Evolutionary conservation across 2,797 vertebrate species (phyloP), one percentile per base, ranked within the genome.

Genomic region (Semotilus atromaculatus): DNA sequence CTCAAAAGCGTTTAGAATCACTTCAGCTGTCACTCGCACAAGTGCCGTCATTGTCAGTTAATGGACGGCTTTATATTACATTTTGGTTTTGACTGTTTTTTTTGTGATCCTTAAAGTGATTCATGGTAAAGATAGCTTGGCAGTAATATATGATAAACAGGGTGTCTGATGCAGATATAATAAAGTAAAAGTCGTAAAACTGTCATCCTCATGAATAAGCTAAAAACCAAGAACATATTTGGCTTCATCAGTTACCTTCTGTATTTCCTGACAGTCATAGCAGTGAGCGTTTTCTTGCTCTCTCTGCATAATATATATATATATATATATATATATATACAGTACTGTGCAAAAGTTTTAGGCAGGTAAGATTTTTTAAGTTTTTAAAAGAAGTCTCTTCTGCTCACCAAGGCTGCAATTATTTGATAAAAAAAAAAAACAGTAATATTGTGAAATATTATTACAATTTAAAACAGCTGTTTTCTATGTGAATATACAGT

Each of bases 101-200:
- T 77, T 77, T 79, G 62, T 53, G 18, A 55, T 67, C 34, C 45
- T 68, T 21, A 38, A 83, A 83, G 60, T 77, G 62, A 83, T 58
- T 83, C 48, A 83, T 67, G 18, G 45, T 51, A 58, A n/a, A 58
- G 36, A 84, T 70, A 70, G 74, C 13, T n/a, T 43, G 45, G 73
- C 19, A 68, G 45, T 68, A 77, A 83, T 53, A 29, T 83, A 83
- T 66, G 60, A 71, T 55, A 79, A 85, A 86, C 70, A 55, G 45
- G n/a, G 53, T 34, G 23, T 55, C 10, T 83, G 72, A 85, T 72
- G 80, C 81, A 74, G 80, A 74, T 77, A 80, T 80, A 89, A 86
- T 85, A 68, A 58, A 74, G 68, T 79, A 64, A 4, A 73, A 58
- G 83, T 74, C 6, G 11, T 85, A 71, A 73, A 53, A 62, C 81